Percentiles rank a stretch among this genome's conserved stretches.
Evolutionary conservation across 2,113 vertebrate species (phyloP).

Genomic region (Perca flavescens): DNA sequence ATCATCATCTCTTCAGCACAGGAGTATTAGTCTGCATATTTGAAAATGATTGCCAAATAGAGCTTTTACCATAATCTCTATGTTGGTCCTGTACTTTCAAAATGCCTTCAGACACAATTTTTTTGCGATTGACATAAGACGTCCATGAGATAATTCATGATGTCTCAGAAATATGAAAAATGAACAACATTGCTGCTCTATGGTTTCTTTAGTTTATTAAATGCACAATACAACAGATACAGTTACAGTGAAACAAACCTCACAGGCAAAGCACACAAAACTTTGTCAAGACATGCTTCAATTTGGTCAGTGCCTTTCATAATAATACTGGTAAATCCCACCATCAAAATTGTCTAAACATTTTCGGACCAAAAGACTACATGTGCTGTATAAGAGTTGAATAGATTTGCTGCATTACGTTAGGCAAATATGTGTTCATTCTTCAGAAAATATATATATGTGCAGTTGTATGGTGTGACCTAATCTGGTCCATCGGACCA

Average conservation of each 20-base stretch:
- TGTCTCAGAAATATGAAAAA: not conserved
- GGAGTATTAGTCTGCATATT: too few relatives aligned
- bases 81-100: not conserved
- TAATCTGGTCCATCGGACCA: not conserved
- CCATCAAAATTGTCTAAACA: not conserved
- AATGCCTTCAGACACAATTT: not conserved
- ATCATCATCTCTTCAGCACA: too few relatives aligned
- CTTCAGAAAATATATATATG: not conserved
- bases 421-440: not conserved
- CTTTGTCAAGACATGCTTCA: not conserved
- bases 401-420: not conserved
- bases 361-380: not conserved
- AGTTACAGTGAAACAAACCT: not conserved
- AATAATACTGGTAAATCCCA: constrained; percentile 17
- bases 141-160: not conserved
- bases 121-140: not conserved
- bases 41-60: not conserved
- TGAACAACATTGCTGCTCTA: not conserved
- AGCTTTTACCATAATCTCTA: not conserved
- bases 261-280: constrained; percentile 35
- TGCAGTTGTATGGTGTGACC: not conserved
- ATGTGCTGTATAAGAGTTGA: constrained; percentile 51
- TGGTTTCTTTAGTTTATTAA: constrained; percentile 23
- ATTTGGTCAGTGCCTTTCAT: constrained; percentile 28
- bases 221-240: constrained; percentile 27